Base-by-base conservation (phyloP, 2,797 vertebrate genomes). In the Microctenopoma steveboyesi region DNA sequence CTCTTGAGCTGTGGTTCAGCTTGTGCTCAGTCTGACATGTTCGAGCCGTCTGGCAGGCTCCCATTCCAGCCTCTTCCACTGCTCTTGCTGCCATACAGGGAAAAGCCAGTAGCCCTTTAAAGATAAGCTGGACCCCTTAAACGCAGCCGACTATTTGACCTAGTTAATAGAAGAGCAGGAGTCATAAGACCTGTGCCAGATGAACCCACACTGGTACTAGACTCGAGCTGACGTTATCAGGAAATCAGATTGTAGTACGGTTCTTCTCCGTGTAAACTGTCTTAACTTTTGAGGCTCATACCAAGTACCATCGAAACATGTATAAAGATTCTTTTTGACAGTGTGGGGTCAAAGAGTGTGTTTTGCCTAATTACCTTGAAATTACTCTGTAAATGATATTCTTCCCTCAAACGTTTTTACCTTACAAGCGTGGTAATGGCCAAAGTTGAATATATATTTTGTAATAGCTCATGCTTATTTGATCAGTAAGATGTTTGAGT, bases 381-480 rank as follows among this genome's bases (percentile, higher is more conserved):
- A 90, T 89, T 84, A 85, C 79, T 89, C 78, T 91, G 88, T 90
- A 86, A 88, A 88, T 86, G 74, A 72, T 61, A 81, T 74, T 78
- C 49, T 73, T 76, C 74, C 15, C 67, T 81, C 63, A 86, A 82
- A 79, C 78, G 77, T 87, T 92, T 22, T 87, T 86, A 87, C 91
- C 84, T 79, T 78, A 64, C 25, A 56, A 81, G 66, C 90, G 82
- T 37, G 81, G 77, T 89, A 82, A 88, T 76, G 87, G 89, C 89
- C 89, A 93, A 92, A 93, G 90, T 90, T 84, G 84, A 91, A 83
- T 91, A 89, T 92, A 87, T 92, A 89, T 90, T 89, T 90, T 89
- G 83, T 90, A 88, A 90, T 87, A 89, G 72, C 79, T 76, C 80
- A 48, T 90, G 86, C 90, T 82, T 87, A 85, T 92, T 82, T 88